Percentiles rank a stretch among this genome's conserved stretches.
Evolutionary conservation across 2,888 invertebrate genomes (phyloP).

Genomic region (Lydus trimaculatus): DNA sequence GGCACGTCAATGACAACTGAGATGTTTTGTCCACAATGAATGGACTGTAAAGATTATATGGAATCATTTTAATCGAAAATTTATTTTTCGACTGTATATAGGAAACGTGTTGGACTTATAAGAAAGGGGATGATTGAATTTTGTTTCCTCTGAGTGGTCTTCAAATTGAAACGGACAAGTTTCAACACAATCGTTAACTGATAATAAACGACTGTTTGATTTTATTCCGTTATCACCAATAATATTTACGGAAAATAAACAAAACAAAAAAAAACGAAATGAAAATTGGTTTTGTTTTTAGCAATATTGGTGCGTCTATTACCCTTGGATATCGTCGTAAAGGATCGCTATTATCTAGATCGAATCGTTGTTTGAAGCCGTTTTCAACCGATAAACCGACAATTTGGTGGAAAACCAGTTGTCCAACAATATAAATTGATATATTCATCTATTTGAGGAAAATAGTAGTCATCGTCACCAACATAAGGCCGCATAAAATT

Average conservation of each 20-base stretch:
- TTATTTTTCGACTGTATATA: constrained; percentile 7
- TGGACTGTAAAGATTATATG: constrained; percentile 42
- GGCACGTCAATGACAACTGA: constrained; percentile 48
- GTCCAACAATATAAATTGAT: constrained; percentile 2
- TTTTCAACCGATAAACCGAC: not conserved
- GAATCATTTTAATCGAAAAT: constrained; percentile 44
- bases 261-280: not conserved
- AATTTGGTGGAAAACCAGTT: not conserved
- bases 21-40: constrained; percentile 45
- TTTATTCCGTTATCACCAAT: not conserved
- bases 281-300: not conserved
- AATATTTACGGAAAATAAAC: not conserved
- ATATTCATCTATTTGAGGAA: constrained; percentile 3
- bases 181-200: not conserved
- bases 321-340: no score
- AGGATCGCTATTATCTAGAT: not conserved
- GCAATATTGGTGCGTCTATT: not conserved
- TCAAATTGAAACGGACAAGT: not conserved
- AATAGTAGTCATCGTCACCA: not conserved
- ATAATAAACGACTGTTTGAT: not conserved
- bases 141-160: not conserved
- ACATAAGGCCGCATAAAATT: constrained; percentile 29
- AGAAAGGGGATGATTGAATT: not conserved
- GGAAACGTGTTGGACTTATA: not conserved
- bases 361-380: not conserved